Evolutionary conservation across 2,888 invertebrate species (phyloP), one percentile per base, ranked within the genome.

Genomic region (Stenolophus ochropezus): DNA sequence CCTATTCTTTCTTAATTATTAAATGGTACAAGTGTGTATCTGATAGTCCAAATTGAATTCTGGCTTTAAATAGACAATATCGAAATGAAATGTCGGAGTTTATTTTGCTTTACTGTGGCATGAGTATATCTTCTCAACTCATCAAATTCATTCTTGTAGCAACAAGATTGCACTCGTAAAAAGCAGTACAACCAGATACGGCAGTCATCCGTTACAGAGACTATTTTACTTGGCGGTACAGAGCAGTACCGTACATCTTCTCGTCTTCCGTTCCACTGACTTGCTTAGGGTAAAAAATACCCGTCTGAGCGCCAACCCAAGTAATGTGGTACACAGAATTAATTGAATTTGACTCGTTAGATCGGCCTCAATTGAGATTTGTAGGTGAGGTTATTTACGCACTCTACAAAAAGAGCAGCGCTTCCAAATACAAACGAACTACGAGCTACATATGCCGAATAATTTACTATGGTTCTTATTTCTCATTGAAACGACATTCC

Each of bases 341-440:
- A 61, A 61, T 61, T 61, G 61, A 61, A 61, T 61, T 23, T 61
- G 61, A 61, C 23, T 61, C 61, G 14, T 27, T 61, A 61, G 61
- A 25, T 4, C 61, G 25, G 61, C n/a, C 23, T 61, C 21, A 61
- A 14, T 61, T 61, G 61, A 27, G 61, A 61, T 61, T 61, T 61
- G 25, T 61, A 23, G 61, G 6, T 11, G 0, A 61, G 61, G 20
- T 61, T 61, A 42, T 2, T 42, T 4, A 42, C n/a, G 11, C 2
- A 42, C 8, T 42, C 8, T 11, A 42, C 33, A 42, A 42, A 42
- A 42, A 6, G 0, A 42, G 11, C 2, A 0, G 33, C 33, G 5
- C 2, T 1, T 33, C 2, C 6, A 3, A 8, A 11, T 42, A 8
- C 11, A 42, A 42, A n/a, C n/a, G n/a, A n/a, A n/a, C n/a, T n/a